Evolutionary conservation across 2,797 vertebrate genomes (phyloP), one percentile per base, ranked within the genome.

Genomic region (Setipinna tenuifilis): DNA sequence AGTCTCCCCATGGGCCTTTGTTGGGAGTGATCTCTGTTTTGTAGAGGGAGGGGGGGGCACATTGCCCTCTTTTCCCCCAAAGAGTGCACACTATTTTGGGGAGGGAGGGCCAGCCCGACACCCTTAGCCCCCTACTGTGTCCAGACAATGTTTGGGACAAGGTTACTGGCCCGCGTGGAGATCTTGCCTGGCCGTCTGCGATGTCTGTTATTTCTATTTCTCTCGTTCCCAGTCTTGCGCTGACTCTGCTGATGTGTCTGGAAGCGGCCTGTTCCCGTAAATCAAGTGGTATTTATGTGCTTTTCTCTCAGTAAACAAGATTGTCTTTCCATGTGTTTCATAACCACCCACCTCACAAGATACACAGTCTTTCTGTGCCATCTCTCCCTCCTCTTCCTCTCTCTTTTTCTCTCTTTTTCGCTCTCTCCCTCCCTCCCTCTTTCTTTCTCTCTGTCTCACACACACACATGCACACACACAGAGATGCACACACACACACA

Each of bases 121-220:
- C 31, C 71, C 71, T 44, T 41, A 78, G 71, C 35, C 19, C 35
- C 71, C 19, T 17, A 44, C 71, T 78, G 35, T 78, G 71, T 17
- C 31, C 71, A 44, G 35, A 78, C 71, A 78, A 21, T 78, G 71
- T 78, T 78, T 44, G 21, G 71, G 71, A 78, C 16, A 78, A 44
- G 71, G 71, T 78, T 78, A 41, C 71, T 78, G 71, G 71, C 71
- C 17, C 44, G 35, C 41, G 6, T 35, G 35, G 71, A 35, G 21
- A 44, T 78, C 35, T 78, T 35, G 35, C 71, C 14, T 9, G 65
- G 28, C 25, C 31, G 71, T 21, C 17, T 78, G 31, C 19, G 2
- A 59, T 78, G 17, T 78, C 71, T 78, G 71, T 78, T 78, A 21
- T 78, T 78, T 3, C 35, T 78, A 78, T 44, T 78, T 78, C 31